These are phyloP conservation scores for Lacerta bilineata DNA, from an alignment of 2,797 vertebrate genomes.

Conservation along the genomic window DNA sequence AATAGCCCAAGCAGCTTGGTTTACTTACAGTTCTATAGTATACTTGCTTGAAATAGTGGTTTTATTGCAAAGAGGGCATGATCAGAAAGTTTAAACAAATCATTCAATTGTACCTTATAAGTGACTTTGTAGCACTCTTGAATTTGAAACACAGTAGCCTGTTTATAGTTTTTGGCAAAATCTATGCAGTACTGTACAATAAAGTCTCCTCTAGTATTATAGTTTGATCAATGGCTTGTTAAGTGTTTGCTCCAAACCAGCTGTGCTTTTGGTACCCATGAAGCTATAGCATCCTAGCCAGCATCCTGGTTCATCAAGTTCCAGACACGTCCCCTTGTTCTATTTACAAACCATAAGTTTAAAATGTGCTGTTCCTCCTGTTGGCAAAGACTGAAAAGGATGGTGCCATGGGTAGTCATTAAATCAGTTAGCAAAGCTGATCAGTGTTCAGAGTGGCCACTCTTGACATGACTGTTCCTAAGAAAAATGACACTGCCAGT, in stretches of 20 bases:
- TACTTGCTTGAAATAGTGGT: not conserved
- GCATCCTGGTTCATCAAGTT: constrained; percentile 6
- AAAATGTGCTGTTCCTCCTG: not conserved
- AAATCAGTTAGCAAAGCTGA: not conserved
- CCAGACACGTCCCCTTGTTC: not conserved
- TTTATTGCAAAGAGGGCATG: not conserved
- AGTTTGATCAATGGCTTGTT: not conserved
- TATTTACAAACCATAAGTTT: constrained; percentile 13
- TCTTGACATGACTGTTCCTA: not conserved
- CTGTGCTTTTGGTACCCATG: not conserved
- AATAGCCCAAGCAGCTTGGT: constrained; percentile 10
- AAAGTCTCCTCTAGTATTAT: not conserved
- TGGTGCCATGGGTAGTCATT: not conserved
- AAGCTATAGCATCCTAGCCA: too few species aligned
- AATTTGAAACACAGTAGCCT: not conserved
- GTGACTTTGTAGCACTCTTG: not conserved
- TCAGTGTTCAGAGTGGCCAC: not conserved
- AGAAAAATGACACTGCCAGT: not conserved
- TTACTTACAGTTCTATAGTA: not conserved
- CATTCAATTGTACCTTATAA: not conserved
- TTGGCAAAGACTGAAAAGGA: not conserved
- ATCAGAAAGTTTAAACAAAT: not conserved
- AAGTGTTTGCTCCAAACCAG: not conserved
- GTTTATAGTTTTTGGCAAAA: constrained; percentile 11
- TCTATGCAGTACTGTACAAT: not conserved